Evolutionary conservation across 2,888 invertebrate genomes (phyloP).

Genomic region (Drosophila incognita): DNA sequence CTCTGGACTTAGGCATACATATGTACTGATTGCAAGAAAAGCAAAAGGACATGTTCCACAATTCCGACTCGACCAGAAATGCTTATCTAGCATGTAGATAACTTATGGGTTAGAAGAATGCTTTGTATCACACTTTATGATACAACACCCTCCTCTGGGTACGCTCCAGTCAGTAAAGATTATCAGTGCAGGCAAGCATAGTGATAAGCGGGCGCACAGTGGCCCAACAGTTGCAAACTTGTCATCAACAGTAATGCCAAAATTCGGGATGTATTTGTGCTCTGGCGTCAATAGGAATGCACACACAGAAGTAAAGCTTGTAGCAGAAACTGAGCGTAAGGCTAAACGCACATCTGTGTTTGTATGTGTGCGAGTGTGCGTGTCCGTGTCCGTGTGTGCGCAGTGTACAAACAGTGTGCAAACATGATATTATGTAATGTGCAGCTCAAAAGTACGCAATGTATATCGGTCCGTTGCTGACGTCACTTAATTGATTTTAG

Average conservation of each 20-base stretch:
- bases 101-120: neutral
- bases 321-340: neutral
- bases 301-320: conserved; percentile 1
- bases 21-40: neutral
- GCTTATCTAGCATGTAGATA: neutral
- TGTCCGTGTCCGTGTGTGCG: neutral
- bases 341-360: neutral
- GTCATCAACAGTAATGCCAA: conserved; percentile 30
- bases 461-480: conserved; percentile 35
- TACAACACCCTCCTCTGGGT: neutral
- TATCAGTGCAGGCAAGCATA: conserved; percentile 33
- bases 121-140: neutral
- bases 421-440: conserved; percentile 30
- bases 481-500: conserved; percentile 65
- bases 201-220: conserved; percentile 37
- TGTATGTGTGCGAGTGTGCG: neutral
- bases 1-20: neutral
- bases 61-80: neutral
- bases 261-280: conserved; percentile 34
- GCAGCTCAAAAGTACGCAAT: conserved; percentile 47
- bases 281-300: conserved; percentile 15
- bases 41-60: neutral
- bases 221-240: conserved; percentile 19
- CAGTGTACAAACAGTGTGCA: neutral
- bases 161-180: neutral